These are phyloP conservation scores for Scopus umbretta DNA, from an alignment of 2,113 vertebrate genomes.

Conservation along the genomic window DNA sequence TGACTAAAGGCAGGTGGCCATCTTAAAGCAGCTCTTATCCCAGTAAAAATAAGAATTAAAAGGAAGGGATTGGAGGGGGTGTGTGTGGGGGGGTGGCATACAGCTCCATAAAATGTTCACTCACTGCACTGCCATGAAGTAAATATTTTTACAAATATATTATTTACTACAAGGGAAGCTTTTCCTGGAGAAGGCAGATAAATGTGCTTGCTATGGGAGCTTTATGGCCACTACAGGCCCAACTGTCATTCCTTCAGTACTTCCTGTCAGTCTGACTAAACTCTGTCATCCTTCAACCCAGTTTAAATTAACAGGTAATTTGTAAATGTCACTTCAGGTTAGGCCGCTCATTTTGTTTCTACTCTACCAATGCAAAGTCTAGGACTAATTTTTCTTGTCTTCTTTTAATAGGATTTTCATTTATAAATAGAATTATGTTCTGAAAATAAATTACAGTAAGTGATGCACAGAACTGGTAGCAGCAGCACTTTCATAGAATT, in stretches of 20 bases:
- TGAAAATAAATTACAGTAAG: conserved; percentile 98
- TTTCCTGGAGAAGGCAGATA: conserved; percentile 67
- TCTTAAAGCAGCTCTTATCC: conserved; percentile 31
- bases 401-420: conserved; percentile 98
- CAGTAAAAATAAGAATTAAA: conserved; percentile 25
- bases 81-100: too few relatives aligned
- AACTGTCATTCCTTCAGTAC: conserved; percentile 87
- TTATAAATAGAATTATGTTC: conserved; percentile 99
- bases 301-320: conserved; percentile 99
- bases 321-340: conserved; percentile 99
- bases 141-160: conserved; percentile 78
- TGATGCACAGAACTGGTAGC: conserved; percentile 85
- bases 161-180: conserved; percentile 71
- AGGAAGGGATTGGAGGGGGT: neutral
- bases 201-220: conserved; percentile 75
- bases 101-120: neutral
- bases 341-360: conserved; percentile 98
- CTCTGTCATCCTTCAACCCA: conserved; percentile 98
- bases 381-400: conserved; percentile 98
- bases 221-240: conserved; percentile 83
- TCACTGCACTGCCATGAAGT: conserved; percentile 40
- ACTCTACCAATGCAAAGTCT: conserved; percentile 91
- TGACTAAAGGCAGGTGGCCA: conserved; percentile 47
- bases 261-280: conserved; percentile 95
- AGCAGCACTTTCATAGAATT: conserved; percentile 80